Evolutionary conservation across 1,140 invertebrate species (phyloP), one percentile per base, ranked within the genome.

Genomic region (Drosophila micromelanica): DNA sequence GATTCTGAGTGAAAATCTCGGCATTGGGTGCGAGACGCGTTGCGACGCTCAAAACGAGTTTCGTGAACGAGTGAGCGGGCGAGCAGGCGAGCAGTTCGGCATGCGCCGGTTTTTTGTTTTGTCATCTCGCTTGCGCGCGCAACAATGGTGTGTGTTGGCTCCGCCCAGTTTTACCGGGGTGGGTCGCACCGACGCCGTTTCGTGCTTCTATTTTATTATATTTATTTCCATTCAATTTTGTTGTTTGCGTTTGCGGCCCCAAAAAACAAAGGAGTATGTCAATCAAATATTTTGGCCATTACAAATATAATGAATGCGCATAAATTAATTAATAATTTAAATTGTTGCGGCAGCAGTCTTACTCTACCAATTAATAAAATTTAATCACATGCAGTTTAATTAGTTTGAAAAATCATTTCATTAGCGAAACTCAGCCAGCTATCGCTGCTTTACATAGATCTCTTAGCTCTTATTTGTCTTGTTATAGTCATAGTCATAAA

Each of bases 1-100:
- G 42, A n/a, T 57, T 73, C 51, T 87, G 81, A 86, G 81, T 81
- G 82, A 46, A 69, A 87, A 81, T 87, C 63, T 68, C 78, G 51
- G 81, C 70, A 65, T 72, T 78, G 75, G 56, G 61, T 61, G 32
- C 32, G 8, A 52, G 23, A 17, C 9, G 27, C 20, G 20, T 2
- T 23, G 20, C 15, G 49, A 32, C 73, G 60, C 74, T 70, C 63
- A 12, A 85, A 85, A 69, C 77, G 51, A 59, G 81, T 81, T 76
- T 71, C 8, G 57, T 61, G 60, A 15, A 45, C 15, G 8, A 35
- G 20, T 27, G 46, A 15, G 35, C 9, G 49, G 15, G 49, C 8
- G 48, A 15, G 35, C 9, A 40, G 20, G 42, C 11, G 48, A 59
- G 37, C 60, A 20, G 60, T 42, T 27, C 51, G 42, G 46, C 38